phyloP scores from a whole-genome alignment of 2,113 vertebrate genomes.

The Bos taurus region ARS-UCD2.0 NC_037352.1:26515501-26516000 shows the following conservation, averaged over 20 bases:
- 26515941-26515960: neutral
- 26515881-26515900: neutral
- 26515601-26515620: neutral
- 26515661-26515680: neutral
- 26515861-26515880: neutral
- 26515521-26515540: neutral
- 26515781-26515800: neutral
- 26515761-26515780: neutral
- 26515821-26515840: neutral
- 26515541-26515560: neutral
- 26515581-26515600: neutral
- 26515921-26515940: neutral
- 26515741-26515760: neutral
- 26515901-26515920: neutral
- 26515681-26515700: neutral
- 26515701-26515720: neutral
- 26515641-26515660: rapidly evolving
- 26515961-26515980: neutral
- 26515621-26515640: neutral
- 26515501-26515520: neutral
- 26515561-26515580: neutral
- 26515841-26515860: neutral
- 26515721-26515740: neutral
- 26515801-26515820: neutral
- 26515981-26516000: neutral